These are phyloP conservation scores for Serranus cabrilla DNA, from an alignment of 2,797 vertebrate species.

Conservation along the genomic window DNA sequence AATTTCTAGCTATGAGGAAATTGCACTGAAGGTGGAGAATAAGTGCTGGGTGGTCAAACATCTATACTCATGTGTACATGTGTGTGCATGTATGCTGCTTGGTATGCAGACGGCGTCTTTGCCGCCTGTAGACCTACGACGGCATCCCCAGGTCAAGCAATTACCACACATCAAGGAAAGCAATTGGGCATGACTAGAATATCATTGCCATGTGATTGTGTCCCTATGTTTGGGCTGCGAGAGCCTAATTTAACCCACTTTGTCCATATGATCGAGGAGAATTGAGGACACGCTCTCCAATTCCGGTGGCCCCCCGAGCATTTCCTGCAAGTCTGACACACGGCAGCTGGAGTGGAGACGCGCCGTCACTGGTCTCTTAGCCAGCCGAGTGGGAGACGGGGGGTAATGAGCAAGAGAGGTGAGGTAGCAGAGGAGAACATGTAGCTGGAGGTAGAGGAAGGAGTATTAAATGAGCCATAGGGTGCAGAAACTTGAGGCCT, in stretches of 20 bases:
- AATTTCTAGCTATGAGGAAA: slow-evolving; percentile 41
- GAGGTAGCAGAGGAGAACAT: slow-evolving; percentile 40
- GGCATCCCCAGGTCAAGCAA: slow-evolving; percentile 80
- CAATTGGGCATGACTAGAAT: slow-evolving; percentile 87
- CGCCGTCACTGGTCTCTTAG: slow-evolving; percentile 59
- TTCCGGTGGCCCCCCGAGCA: slow-evolving; percentile 63
- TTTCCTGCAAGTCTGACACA: slow-evolving; percentile 60
- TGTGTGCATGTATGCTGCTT: slow-evolving; percentile 55
- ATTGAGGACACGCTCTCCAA: slow-evolving; percentile 82
- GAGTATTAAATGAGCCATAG: slow-evolving; percentile 37
- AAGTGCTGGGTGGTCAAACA: slow-evolving; percentile 28
- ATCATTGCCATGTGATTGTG: slow-evolving; percentile 79
- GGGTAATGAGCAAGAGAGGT: slow-evolving; percentile 68
- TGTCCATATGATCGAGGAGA: slow-evolving; percentile 79
- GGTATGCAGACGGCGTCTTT: slow-evolving; percentile 66
- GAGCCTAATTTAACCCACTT: slow-evolving; percentile 83
- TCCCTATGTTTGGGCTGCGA: slow-evolving; percentile 76
- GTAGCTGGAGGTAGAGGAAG: slow-evolving; percentile 37
- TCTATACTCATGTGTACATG: slow-evolving; percentile 23
- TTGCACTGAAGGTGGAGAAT: slow-evolving; percentile 26
- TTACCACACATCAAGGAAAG: slow-evolving; percentile 85
- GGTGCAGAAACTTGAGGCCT: slow-evolving; percentile 39
- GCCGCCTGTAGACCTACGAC: slow-evolving; percentile 52
- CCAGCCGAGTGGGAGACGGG: slow-evolving; percentile 60
- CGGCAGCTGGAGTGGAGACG: slow-evolving; percentile 60